Conservation (phyloP, 2,888 invertebrate genomes). For the Mongoloraphidia duomilia region DNA sequence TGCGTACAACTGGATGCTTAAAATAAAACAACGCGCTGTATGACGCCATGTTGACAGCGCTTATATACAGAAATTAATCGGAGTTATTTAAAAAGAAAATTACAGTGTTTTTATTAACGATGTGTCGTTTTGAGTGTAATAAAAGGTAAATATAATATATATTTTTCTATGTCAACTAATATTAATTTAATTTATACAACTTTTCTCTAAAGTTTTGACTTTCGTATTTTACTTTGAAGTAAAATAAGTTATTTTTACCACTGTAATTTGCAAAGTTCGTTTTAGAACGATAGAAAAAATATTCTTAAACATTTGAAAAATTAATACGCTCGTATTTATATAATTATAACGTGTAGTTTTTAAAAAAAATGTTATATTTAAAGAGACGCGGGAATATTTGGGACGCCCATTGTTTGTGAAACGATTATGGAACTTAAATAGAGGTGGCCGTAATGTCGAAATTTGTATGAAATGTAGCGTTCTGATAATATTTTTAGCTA, state of each 20-base stretch:
- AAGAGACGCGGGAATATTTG: not conserved
- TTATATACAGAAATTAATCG: not conserved
- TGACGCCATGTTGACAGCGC: conserved; percentile 7
- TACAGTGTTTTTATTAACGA: not conserved
- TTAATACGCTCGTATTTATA: too few relatives aligned
- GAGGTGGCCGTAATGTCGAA: not conserved
- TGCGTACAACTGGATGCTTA: not conserved
- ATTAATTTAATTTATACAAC: too few relatives aligned
- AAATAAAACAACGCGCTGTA: conserved; percentile 6
- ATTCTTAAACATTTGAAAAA: too few relatives aligned
- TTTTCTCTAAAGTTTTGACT: too few relatives aligned
- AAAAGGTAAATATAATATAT: not conserved
- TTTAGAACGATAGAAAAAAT: too few relatives aligned
- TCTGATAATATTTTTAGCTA: too few relatives aligned
- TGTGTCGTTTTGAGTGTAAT: not conserved
- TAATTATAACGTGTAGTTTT: too few relatives aligned
- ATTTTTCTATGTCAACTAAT: too few relatives aligned
- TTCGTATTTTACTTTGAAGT: too few relatives aligned
- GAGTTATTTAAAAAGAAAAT: not conserved
- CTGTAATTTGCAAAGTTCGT: too few relatives aligned
- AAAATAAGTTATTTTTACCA: too few relatives aligned
- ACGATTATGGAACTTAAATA: not conserved
- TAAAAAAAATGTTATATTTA: too few relatives aligned
- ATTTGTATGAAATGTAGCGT: not conserved
- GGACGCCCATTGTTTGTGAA: not conserved